These are phyloP conservation scores for Digitonthophagus gazella DNA, from an alignment of 2,888 invertebrate species.

Conservation along the genomic window DNA sequence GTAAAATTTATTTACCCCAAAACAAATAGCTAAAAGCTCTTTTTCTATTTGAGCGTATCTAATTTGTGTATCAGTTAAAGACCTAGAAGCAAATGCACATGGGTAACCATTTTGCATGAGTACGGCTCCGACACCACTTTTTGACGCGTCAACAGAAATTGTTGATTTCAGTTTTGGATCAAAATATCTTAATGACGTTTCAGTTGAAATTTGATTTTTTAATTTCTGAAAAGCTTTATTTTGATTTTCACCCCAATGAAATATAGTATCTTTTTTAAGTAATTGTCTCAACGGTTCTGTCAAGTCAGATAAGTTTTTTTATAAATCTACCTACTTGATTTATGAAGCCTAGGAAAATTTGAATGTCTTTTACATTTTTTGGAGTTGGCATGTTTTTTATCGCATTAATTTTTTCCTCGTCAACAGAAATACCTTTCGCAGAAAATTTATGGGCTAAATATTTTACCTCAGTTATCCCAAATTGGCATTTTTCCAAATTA, in stretches of 20 bases:
- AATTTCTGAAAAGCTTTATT: too few species aligned
- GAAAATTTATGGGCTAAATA: neutral
- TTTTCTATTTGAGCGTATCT: too few species aligned
- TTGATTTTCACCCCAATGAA: slow-evolving; percentile 27
- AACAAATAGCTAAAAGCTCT: too few species aligned
- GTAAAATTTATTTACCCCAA: too few species aligned
- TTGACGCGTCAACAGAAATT: slow-evolving; percentile 35
- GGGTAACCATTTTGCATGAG: slow-evolving; percentile 35
- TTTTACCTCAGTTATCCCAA: neutral
- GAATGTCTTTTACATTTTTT: slow-evolving; percentile 28
- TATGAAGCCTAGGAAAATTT: neutral
- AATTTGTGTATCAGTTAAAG: too few species aligned
- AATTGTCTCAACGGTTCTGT: slow-evolving; percentile 29
- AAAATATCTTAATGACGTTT: slow-evolving; percentile 33
- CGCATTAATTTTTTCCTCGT: neutral
- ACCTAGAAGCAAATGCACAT: slow-evolving; percentile 32
- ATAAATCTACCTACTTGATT: slow-evolving; percentile 35
- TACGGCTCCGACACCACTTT: slow-evolving; percentile 35
- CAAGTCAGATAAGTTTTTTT: slow-evolving; percentile 30
- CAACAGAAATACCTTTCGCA: neutral
- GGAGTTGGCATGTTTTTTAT: slow-evolving; percentile 5
- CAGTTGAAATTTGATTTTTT: too few species aligned
- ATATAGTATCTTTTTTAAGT: slow-evolving; percentile 30
- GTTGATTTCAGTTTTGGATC: slow-evolving; percentile 27
- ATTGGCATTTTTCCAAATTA: neutral